phyloP scores from a whole-genome alignment of 2,888 invertebrate genomes.

The Odontomyia ornata region DNA sequence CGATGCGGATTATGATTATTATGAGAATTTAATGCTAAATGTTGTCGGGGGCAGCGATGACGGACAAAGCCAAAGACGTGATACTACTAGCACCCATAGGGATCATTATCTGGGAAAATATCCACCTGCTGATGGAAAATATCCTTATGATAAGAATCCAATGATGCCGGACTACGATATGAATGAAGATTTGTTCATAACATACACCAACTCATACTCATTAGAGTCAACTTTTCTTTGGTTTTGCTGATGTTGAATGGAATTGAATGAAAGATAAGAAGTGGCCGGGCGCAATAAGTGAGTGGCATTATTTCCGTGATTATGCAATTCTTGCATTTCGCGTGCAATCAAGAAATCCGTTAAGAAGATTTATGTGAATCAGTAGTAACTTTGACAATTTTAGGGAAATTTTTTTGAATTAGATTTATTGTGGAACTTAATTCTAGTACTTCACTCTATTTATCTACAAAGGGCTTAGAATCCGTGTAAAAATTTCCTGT shows the following conservation, averaged over 20 bases:
- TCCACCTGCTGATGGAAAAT: slow-evolving; percentile 57
- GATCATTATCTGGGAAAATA: slow-evolving; percentile 62
- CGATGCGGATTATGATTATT: slow-evolving; percentile 92
- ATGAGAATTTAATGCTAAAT: slow-evolving; percentile 85
- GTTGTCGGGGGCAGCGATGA: slow-evolving; percentile 61
- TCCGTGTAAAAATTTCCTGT: too few relatives aligned
- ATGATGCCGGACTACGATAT: slow-evolving; percentile 48
- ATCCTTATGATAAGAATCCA: slow-evolving; percentile 60
- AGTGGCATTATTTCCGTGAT: too few relatives aligned
- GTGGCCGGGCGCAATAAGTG: too few relatives aligned
- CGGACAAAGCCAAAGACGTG: slow-evolving; percentile 55
- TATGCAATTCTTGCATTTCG: too few relatives aligned
- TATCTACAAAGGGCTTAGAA: too few relatives aligned
- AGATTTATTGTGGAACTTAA: too few relatives aligned
- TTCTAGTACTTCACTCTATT: too few relatives aligned
- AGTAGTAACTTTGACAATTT: too few relatives aligned
- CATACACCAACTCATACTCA: background rate
- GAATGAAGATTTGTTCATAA: slow-evolving; percentile 11
- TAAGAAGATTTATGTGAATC: too few relatives aligned
- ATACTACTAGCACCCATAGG: slow-evolving; percentile 60
- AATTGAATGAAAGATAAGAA: background rate
- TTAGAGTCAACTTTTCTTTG: background rate
- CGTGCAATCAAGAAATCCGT: too few relatives aligned
- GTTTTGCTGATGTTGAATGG: background rate
- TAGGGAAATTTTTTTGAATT: too few relatives aligned